These are phyloP conservation scores for Drosophila jambulina DNA, from an alignment of 1,140 invertebrate species.

Conservation along the genomic window DNA sequence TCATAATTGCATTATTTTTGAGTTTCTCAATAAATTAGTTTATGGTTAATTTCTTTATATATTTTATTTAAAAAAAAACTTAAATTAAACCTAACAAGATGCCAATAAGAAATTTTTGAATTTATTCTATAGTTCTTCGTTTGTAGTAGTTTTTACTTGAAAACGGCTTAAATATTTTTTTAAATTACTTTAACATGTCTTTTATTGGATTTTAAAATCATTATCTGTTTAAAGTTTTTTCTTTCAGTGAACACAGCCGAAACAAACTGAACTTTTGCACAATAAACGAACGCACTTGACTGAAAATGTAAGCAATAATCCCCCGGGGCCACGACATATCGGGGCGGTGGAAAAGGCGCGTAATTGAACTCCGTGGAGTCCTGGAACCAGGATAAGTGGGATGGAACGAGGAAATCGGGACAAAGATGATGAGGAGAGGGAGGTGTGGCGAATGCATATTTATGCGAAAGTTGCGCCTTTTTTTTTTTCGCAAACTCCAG, in stretches of 20 bases:
- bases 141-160: no score
- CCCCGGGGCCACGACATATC: conserved; percentile 59
- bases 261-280: conserved; percentile 59
- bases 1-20: neutral
- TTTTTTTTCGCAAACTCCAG: conserved; percentile 46
- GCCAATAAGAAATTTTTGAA: neutral
- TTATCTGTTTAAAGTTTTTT: neutral
- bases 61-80: no score
- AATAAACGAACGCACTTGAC: conserved; percentile 74
- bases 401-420: conserved; percentile 2
- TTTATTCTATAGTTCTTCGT: neutral
- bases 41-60: neutral
- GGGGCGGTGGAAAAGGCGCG: conserved; percentile 50
- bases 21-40: neutral
- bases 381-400: conserved; percentile 26
- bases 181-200: neutral
- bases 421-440: conserved; percentile 5
- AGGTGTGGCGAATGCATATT: conserved; percentile 55
- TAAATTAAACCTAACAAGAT: no score
- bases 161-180: neutral
- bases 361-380: conserved; percentile 68
- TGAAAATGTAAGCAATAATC: conserved; percentile 81
- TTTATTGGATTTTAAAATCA: neutral
- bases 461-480: conserved; percentile 72
- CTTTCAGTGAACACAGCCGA: conserved; percentile 4